Evolutionary conservation across 2,888 invertebrate species (phyloP), one percentile per base, ranked within the genome.

Genomic region (Sarcophaga variegata): DNA sequence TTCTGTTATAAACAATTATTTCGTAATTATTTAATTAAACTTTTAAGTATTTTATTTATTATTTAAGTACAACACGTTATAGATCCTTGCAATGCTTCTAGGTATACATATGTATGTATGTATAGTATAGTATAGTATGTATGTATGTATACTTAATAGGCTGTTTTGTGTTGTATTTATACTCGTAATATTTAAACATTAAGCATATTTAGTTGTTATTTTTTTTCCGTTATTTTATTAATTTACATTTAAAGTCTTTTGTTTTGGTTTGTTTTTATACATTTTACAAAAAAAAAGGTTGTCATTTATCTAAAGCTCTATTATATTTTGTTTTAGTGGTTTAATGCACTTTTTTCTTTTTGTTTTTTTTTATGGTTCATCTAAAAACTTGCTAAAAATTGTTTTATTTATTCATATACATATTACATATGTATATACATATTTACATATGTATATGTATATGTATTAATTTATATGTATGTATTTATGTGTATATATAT

Each of bases 301-400:
- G 69, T 64, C 64, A 25, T 83, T 87, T 81, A 72, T 84, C 78
- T 87, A 87, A 87, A 87, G 84, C 84, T 87, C 84, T 71, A 71
- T 78, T 78, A 37, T 70, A 75, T 81, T 37, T 37, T 81, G 14
- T 78, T 76, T 49, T 25, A 83, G 49, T 37, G 8, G 8, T 37
- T 37, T 10, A 37, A 10, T 37, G 10, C 37, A 37, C 37, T 37
- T 2, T 37, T 37, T 37, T 2, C 60, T 64, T 69, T 49, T 25
- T 63, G 37, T 69, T 47, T 64, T 64, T 8, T 64, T 17, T 59
- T n/a, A 1, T 17, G n/a, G 6, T 77, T 17, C 81, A 71, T 83
- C 86, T 81, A 87, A 81, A 81, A 78, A 71, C 54, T 67, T 63
- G 62, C 81, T 81, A 81, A 77, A 85, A 79, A 81, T 62, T 69